Conservation (phyloP, 2,113 vertebrate species). For the Platichthys stellatus region DNA sequence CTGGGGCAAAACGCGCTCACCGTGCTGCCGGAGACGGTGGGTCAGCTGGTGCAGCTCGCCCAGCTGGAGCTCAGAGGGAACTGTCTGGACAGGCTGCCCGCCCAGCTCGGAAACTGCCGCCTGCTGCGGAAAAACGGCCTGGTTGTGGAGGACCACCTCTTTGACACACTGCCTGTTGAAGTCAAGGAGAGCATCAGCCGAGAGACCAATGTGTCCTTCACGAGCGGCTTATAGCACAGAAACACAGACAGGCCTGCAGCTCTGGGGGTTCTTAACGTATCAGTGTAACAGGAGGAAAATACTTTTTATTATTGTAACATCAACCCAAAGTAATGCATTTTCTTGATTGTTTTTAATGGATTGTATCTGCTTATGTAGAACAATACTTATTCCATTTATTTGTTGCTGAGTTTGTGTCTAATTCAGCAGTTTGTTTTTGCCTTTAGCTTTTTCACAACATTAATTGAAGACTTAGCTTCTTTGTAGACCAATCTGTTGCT, state of each 20-base stretch:
- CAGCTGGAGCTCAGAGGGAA: constrained; percentile 96
- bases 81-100: constrained; percentile 91
- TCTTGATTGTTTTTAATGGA: constrained; percentile 43
- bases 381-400: constrained; percentile 17
- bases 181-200: constrained; percentile 92
- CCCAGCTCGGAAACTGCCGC: constrained; percentile 88
- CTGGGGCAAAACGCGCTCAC: constrained; percentile 92
- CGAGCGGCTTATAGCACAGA: constrained; percentile 87
- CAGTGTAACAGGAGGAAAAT: constrained; percentile 6
- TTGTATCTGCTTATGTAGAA: constrained; percentile 32
- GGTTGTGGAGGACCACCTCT: constrained; percentile 95
- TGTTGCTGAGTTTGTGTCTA: constrained; percentile 17
- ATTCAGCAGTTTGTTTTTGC: constrained; percentile 13
- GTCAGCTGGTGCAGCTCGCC: constrained; percentile 90
- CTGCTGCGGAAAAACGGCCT: constrained; percentile 90
- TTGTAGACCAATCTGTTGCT: constrained; percentile 54
- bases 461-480: constrained; percentile 37
- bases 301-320: constrained; percentile 30
- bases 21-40: constrained; percentile 88
- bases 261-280: constrained; percentile 16
- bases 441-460: constrained; percentile 37
- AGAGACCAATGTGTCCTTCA: constrained; percentile 86
- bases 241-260: constrained; percentile 2
- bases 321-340: constrained; percentile 40
- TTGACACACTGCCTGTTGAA: constrained; percentile 92